Percentiles rank a stretch among this genome's conserved stretches.
Conservation (phyloP, 2,888 invertebrate genomes). For the Caenorhabditis wallacei region DNA sequence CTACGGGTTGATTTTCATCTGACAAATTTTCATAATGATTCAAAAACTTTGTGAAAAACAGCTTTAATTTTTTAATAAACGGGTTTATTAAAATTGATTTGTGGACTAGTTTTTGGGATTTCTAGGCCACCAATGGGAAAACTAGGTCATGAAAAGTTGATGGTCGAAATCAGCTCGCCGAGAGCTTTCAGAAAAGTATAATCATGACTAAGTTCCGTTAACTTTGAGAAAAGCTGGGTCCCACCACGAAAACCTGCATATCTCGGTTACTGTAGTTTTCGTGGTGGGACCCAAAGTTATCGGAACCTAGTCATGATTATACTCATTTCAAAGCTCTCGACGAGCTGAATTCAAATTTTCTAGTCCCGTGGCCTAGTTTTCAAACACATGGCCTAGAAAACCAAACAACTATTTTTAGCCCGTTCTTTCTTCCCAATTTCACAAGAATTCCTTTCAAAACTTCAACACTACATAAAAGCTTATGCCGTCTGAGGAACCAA, state of each 20-base stretch:
- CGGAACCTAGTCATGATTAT: conserved; percentile 16
- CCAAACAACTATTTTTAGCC: too few species aligned
- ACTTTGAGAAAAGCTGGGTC: neutral
- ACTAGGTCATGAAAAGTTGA: too few species aligned
- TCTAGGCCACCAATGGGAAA: neutral
- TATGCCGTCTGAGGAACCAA: neutral
- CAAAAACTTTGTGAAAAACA: neutral
- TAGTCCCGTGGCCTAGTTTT: neutral
- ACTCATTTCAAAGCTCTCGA: conserved; percentile 10
- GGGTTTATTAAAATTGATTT: neutral
- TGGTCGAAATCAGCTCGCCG: neutral
- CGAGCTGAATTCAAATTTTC: neutral
- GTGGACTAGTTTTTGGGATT: neutral
- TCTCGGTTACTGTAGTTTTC: neutral
- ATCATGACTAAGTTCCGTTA: neutral
- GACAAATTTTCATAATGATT: conserved; percentile 18
- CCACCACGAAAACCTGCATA: neutral
- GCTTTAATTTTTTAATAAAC: conserved; percentile 21
- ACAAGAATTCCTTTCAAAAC: too few species aligned
- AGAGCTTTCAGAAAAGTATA: neutral
- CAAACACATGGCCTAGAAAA: too few species aligned
- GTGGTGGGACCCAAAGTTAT: neutral
- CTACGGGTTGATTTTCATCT: conserved; percentile 2
- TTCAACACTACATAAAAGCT: too few species aligned
- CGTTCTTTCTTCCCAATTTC: too few species aligned